Conservation (phyloP, 2,797 vertebrate species). For the Acipenser oxyrinchus region DNA sequence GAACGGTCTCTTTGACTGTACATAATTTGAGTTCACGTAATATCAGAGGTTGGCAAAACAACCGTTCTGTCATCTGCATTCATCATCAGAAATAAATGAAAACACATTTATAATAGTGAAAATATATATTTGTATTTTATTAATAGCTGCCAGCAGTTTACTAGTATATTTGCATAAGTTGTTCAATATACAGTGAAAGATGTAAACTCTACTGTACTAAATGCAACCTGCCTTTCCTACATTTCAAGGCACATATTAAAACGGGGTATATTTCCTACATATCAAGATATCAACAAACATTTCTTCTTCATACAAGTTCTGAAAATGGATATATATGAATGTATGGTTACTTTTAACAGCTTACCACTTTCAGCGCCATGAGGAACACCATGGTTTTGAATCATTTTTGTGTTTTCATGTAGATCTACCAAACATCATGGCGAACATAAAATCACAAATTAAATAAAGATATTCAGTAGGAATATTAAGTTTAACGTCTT, state of each 20-base stretch:
- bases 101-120: constrained; percentile 56
- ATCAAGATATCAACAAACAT: background rate
- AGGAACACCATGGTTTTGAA: too few species aligned
- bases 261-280: background rate
- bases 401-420: too few species aligned
- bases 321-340: too few species aligned
- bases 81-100: constrained; percentile 16
- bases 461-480: too few species aligned
- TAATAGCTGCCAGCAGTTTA: constrained; percentile 74
- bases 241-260: constrained; percentile 25
- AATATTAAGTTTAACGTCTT: too few species aligned
- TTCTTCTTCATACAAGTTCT: background rate
- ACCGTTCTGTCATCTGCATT: background rate
- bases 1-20: too few species aligned
- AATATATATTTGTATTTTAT: constrained; percentile 70
- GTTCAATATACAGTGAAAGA: constrained; percentile 54
- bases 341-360: too few species aligned
- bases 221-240: constrained; percentile 25
- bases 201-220: constrained; percentile 46
- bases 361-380: too few species aligned
- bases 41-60: too few species aligned
- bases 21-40: too few species aligned
- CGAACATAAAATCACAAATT: too few species aligned
- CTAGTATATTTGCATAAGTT: constrained; percentile 49
- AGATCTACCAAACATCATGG: too few species aligned